Conservation (phyloP, 2,113 vertebrate genomes). For the Pelobates fuscus region DNA sequence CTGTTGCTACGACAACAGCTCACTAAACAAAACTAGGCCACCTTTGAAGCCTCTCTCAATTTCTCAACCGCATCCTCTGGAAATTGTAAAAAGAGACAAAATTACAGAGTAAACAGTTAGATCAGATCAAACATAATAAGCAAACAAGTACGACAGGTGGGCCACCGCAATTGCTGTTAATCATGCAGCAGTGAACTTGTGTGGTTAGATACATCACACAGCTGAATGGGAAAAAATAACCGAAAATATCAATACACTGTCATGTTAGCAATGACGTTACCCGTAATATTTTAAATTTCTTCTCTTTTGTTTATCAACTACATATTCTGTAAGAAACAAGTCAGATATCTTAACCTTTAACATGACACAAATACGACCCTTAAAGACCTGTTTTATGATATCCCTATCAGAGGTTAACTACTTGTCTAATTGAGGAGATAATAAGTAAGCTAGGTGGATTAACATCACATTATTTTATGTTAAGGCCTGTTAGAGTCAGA, state of each 20-base stretch:
- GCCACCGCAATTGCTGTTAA: conserved; percentile 20
- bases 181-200: background rate
- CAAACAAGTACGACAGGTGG: conserved; percentile 51
- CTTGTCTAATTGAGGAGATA: too few species aligned
- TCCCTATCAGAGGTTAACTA: too few species aligned
- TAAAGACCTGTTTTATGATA: too few species aligned
- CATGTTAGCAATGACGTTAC: background rate
- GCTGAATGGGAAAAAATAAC: background rate
- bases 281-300: too few species aligned
- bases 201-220: conserved; percentile 26
- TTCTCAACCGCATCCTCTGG: conserved; percentile 70
- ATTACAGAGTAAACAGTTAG: conserved; percentile 43
- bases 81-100: conserved; percentile 60
- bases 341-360: too few species aligned
- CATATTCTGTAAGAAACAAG: too few species aligned
- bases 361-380: too few species aligned
- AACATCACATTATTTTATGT: too few species aligned
- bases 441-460: too few species aligned
- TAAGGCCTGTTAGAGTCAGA: too few species aligned
- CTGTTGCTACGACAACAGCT: conserved; percentile 26
- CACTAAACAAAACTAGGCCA: conserved; percentile 57
- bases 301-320: too few species aligned
- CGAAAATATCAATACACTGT: conserved; percentile 5
- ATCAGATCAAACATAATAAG: conserved; percentile 9
- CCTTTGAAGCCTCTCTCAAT: conserved; percentile 57